phyloP scores from a whole-genome alignment of 2,113 vertebrate genomes.

The Talpa occidentalis region DNA sequence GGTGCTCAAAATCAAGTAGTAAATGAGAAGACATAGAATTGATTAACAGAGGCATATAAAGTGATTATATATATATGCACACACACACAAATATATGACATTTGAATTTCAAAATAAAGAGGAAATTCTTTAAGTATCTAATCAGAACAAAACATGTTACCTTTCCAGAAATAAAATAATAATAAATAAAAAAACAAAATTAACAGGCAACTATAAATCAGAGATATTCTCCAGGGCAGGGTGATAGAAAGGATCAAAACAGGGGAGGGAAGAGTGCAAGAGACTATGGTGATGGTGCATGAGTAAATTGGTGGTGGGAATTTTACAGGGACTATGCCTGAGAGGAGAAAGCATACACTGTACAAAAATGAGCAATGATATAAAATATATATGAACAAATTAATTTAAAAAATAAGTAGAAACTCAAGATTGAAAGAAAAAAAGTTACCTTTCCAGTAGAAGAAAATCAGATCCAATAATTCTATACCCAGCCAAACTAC shows the following conservation, averaged over 20 bases:
- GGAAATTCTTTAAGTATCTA: neutral
- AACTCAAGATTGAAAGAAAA: neutral
- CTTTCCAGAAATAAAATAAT: neutral
- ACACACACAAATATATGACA: neutral
- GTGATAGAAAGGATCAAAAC: no score
- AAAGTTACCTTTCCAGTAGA: neutral
- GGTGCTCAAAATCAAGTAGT: neutral
- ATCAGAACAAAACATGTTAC: neutral
- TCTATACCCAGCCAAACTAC: neutral
- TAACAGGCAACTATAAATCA: no score
- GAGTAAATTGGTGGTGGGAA: no score
- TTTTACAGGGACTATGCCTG: no score
- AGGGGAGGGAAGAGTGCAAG: no score
- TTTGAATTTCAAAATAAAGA: conserved; percentile 15
- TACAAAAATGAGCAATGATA: no score
- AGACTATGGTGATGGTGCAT: no score
- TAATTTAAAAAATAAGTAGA: neutral
- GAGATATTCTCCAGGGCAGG: no score
- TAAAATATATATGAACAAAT: no score
- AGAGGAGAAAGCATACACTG: no score
- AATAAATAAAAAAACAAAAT: no score
- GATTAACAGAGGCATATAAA: neutral
- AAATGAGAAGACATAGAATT: neutral
- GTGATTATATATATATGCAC: neutral
- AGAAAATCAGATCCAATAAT: neutral